A percentile compares a stretch with the other conserved stretches of the same genome.
Evolutionary conservation across 2,888 invertebrate species (phyloP).

Genomic region (Polydesmus complanatus): DNA sequence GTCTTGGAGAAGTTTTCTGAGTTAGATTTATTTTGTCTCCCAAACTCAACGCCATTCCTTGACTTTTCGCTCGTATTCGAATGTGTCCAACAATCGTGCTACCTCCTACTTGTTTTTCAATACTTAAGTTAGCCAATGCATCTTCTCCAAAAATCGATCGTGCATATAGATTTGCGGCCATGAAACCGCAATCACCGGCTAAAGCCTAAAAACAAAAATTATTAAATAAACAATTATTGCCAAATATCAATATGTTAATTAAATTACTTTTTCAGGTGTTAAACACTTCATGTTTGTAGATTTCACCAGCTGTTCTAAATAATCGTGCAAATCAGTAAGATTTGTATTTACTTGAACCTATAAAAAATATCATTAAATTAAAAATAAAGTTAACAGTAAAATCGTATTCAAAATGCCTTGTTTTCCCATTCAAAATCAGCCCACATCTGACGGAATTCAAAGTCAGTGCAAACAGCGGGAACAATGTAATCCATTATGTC

Average conservation of each 20-base stretch:
- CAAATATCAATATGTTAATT: neutral
- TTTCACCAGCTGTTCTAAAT: slow-evolving; percentile 76
- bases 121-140: slow-evolving; percentile 95
- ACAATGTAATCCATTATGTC: slow-evolving; percentile 99
- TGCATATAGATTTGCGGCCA: slow-evolving; percentile 99
- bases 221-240: neutral
- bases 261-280: slow-evolving; percentile 73
- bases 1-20: slow-evolving; percentile 46
- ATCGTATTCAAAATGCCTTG: slow-evolving; percentile 50
- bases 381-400: neutral
- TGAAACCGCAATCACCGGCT: slow-evolving; percentile 95
- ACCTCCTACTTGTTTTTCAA: slow-evolving; percentile 85
- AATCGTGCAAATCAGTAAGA: slow-evolving; percentile 80
- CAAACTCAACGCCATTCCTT: slow-evolving; percentile 97
- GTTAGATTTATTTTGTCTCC: slow-evolving; percentile 96
- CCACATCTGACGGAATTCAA: slow-evolving; percentile 99
- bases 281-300: slow-evolving; percentile 99
- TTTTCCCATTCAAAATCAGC: slow-evolving; percentile 99
- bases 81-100: slow-evolving; percentile 83
- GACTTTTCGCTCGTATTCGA: slow-evolving; percentile 94
- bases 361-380: slow-evolving; percentile 13
- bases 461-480: slow-evolving; percentile 83
- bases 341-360: slow-evolving; percentile 79
- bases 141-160: slow-evolving; percentile 97
- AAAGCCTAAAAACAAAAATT: slow-evolving; percentile 47